These are phyloP conservation scores for Telenomus remus DNA, from an alignment of 1,140 invertebrate species.

Conservation along the genomic window DNA sequence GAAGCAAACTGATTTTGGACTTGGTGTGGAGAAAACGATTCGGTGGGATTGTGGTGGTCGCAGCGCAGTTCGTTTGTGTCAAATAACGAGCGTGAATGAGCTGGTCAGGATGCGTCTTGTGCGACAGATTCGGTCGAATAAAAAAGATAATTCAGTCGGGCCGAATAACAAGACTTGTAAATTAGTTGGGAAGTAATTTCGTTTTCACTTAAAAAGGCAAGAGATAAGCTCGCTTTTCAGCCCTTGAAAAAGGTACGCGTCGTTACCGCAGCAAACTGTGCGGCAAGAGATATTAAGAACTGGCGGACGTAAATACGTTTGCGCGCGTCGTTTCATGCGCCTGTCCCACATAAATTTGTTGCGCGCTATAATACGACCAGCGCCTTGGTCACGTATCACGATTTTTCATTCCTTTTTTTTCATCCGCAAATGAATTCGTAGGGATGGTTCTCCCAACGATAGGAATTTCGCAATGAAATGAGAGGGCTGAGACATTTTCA, in stretches of 20 bases:
- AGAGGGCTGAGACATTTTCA: slow-evolving; percentile 10
- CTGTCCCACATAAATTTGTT: slow-evolving; percentile 30
- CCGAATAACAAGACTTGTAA: slow-evolving; percentile 50
- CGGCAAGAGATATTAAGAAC: slow-evolving; percentile 52
- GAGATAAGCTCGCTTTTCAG: slow-evolving; percentile 33
- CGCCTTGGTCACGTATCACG: slow-evolving; percentile 31
- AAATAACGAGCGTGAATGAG: slow-evolving; percentile 17
- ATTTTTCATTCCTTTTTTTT: slow-evolving; percentile 28
- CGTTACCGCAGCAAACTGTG: slow-evolving; percentile 39
- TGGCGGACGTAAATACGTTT: slow-evolving; percentile 42
- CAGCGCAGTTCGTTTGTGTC: slow-evolving; percentile 6
- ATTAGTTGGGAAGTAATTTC: slow-evolving; percentile 43
- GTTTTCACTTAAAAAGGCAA: slow-evolving; percentile 37
- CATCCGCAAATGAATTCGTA: slow-evolving; percentile 27
- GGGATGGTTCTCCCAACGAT: slow-evolving; percentile 13
- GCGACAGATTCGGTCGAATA: slow-evolving; percentile 42
- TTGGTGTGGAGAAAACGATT: slow-evolving; percentile 59
- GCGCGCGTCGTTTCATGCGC: slow-evolving; percentile 23
- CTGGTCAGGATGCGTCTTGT: slow-evolving; percentile 42
- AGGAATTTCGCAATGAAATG: slow-evolving; percentile 24
- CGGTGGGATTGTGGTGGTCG: slow-evolving; percentile 58
- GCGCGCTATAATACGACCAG: slow-evolving; percentile 5
- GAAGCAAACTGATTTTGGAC: slow-evolving; percentile 63
- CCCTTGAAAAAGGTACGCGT: slow-evolving; percentile 40
- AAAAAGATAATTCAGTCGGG: slow-evolving; percentile 60